A percentile compares a stretch with the other conserved stretches of the same genome.
Evolutionary conservation across 2,113 vertebrate genomes (phyloP).

Genomic region (Lophura nycthemera): DNA sequence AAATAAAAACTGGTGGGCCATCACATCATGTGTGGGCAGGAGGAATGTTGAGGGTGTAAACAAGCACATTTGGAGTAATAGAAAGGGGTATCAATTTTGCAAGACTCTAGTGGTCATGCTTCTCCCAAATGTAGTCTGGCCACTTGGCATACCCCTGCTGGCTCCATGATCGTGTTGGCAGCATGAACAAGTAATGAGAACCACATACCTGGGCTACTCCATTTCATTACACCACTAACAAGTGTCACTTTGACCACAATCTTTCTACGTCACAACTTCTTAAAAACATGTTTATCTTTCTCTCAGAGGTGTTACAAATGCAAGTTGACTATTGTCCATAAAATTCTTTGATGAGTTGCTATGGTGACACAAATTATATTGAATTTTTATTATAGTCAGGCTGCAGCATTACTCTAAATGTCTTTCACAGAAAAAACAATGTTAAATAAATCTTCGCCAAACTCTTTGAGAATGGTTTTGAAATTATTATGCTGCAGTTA

Average conservation of each 20-base stretch:
- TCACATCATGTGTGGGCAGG: background rate
- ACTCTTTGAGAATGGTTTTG: background rate
- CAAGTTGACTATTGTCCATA: background rate
- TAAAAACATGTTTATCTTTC: background rate
- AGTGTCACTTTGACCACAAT: background rate
- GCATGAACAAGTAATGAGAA: fast-evolving
- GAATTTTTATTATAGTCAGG: background rate
- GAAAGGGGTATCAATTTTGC: background rate
- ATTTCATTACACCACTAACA: background rate
- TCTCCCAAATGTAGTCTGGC: background rate
- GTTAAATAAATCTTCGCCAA: background rate
- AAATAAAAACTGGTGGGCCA: background rate
- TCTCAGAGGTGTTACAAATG: background rate
- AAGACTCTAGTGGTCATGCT: background rate
- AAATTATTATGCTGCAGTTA: background rate
- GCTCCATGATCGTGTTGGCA: background rate
- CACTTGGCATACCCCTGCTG: background rate
- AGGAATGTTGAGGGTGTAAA: background rate
- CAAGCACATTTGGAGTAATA: background rate
- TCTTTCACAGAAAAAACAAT: background rate
- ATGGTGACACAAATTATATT: background rate
- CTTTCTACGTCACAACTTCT: background rate
- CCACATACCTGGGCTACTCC: background rate
- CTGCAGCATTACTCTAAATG: background rate
- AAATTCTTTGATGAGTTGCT: background rate